Evolutionary conservation across 1,140 invertebrate species (phyloP).

Genomic region (Cylas formicarius): DNA sequence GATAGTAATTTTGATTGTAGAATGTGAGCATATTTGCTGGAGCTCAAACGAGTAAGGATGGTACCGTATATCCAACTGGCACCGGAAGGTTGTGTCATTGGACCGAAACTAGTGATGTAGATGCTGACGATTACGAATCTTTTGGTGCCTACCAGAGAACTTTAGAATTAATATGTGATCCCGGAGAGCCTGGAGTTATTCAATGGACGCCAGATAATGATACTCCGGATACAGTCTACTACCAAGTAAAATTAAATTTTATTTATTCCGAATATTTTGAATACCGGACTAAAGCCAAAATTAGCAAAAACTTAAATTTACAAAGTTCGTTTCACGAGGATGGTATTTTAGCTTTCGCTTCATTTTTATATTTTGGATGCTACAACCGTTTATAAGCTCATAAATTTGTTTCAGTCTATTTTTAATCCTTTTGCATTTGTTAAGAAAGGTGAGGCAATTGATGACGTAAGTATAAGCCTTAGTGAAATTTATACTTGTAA

Average conservation of each 20-base stretch:
- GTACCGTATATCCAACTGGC: conserved; percentile 61
- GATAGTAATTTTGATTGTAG: conserved; percentile 44
- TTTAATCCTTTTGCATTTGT: no score
- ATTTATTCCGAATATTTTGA: neutral
- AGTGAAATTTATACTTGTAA: no score
- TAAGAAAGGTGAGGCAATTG: no score
- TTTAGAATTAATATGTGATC: conserved; percentile 72
- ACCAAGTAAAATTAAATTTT: conserved; percentile 81
- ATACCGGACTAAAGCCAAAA: no score
- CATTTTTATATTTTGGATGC: no score
- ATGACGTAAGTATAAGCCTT: no score
- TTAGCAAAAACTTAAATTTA: no score
- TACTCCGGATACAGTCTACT: conserved; percentile 87
- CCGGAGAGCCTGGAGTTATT: conserved; percentile 75
- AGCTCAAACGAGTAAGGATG: conserved; percentile 56
- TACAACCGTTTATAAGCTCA: no score
- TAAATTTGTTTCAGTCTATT: no score
- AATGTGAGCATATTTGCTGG: conserved; percentile 76
- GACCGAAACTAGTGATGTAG: conserved; percentile 64
- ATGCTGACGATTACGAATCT: conserved; percentile 71
- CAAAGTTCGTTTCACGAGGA: no score
- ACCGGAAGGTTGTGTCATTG: conserved; percentile 79
- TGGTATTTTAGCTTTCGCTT: no score
- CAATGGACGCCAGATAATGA: conserved; percentile 80
- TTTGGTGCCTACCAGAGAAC: conserved; percentile 86